Conservation (phyloP, 1,140 invertebrate genomes). For the Aphaenogaster rudis region DNA sequence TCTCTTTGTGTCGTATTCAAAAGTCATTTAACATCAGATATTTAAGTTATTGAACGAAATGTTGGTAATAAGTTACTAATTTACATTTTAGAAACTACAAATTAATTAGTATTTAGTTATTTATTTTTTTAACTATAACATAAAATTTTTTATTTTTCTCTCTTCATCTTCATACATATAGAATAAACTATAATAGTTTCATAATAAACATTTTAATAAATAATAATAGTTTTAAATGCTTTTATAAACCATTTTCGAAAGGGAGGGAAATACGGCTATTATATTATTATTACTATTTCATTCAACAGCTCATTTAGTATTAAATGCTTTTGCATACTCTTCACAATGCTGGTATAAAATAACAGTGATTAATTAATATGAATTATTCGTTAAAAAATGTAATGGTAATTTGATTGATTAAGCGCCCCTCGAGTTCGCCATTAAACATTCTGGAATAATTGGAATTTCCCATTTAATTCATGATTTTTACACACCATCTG, state of each 20-base stretch:
- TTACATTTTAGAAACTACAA: not conserved
- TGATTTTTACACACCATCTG: constrained; percentile 1
- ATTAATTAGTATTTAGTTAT: not conserved
- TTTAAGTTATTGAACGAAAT: not conserved
- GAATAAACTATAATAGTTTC: not conserved
- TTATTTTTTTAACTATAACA: not conserved
- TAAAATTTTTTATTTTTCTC: not conserved
- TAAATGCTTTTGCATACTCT: not conserved
- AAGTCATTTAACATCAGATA: constrained; percentile 14
- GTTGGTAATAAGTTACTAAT: not conserved
- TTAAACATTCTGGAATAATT: constrained; percentile 66
- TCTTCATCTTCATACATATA: not conserved
- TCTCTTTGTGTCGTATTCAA: not conserved
- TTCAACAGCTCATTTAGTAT: not conserved
- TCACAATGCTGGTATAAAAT: not conserved
- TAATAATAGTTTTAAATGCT: not conserved
- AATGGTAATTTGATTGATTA: constrained; percentile 24
- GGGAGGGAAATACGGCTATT: not conserved
- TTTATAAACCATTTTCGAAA: not conserved
- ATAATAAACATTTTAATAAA: not conserved
- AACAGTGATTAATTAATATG: constrained; percentile 7
- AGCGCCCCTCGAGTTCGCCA: constrained; percentile 12
- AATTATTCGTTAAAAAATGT: constrained; percentile 17
- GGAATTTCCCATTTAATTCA: constrained; percentile 13
- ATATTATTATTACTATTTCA: not conserved